Percentiles rank a stretch among this genome's conserved stretches.
Evolutionary conservation across 1,140 invertebrate species (phyloP).

Genomic region (Microplitis mediator): DNA sequence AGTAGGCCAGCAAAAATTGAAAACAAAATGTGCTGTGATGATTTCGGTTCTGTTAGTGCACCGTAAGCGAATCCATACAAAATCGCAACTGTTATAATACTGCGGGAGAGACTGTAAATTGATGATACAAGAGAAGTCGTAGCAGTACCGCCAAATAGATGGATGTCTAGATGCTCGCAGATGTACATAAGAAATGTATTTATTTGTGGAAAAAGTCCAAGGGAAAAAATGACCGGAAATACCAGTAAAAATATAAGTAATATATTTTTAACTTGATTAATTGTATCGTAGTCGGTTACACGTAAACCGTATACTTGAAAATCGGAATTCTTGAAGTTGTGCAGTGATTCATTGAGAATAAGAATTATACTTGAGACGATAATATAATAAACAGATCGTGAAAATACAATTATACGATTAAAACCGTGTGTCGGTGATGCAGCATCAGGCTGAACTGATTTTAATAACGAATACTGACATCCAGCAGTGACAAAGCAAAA

Average conservation of each 20-base stretch:
- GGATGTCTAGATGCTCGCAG: conserved; percentile 95
- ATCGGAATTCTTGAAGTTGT: conserved; percentile 55
- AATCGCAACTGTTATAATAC: conserved; percentile 77
- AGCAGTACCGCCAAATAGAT: conserved; percentile 96
- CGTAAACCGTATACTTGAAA: conserved; percentile 78
- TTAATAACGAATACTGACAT: conserved; percentile 96
- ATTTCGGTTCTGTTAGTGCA: conserved; percentile 76
- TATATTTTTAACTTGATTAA: conserved; percentile 74
- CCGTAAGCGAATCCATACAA: conserved; percentile 91
- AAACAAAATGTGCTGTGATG: conserved; percentile 91
- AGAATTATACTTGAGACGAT: conserved; percentile 79
- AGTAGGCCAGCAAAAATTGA: conserved; percentile 93
- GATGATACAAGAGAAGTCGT: conserved; percentile 87
- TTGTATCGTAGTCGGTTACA: conserved; percentile 72
- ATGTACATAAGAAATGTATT: conserved; percentile 96
- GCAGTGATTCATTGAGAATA: conserved; percentile 66
- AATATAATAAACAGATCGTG: conserved; percentile 94
- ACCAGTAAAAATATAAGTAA: conserved; percentile 82
- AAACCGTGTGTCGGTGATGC: conserved; percentile 98
- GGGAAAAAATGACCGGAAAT: conserved; percentile 91
- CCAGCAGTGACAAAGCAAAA: conserved; percentile 97
- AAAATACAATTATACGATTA: conserved; percentile 94
- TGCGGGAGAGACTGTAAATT: conserved; percentile 83
- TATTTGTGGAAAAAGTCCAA: conserved; percentile 95
- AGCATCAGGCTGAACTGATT: conserved; percentile 98